phyloP scores from a whole-genome alignment of 1,140 invertebrate genomes.

The Agraylea sexmaculata region DNA sequence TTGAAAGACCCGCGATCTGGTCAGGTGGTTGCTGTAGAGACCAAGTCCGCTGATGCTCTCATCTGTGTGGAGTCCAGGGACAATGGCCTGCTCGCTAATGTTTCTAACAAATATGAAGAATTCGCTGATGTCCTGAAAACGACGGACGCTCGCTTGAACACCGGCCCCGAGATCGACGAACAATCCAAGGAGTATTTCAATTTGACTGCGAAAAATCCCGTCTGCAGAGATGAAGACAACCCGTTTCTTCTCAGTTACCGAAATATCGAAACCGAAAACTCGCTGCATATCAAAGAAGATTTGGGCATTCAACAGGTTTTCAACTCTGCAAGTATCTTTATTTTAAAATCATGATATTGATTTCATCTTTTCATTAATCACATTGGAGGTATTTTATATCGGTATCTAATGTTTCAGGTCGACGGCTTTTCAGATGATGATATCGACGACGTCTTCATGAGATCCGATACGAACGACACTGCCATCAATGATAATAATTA shows the following conservation, averaged over 20 bases:
- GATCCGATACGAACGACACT: slow-evolving; percentile 2
- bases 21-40: too few relatives aligned
- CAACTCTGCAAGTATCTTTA: slow-evolving; percentile 2
- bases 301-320: slow-evolving; percentile 6
- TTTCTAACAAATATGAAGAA: too few relatives aligned
- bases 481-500: slow-evolving; percentile 3
- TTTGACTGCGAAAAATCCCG: background rate
- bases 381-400: background rate
- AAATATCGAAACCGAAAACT: background rate
- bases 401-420: background rate
- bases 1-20: too few relatives aligned
- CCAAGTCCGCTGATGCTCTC: too few relatives aligned
- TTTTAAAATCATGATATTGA: too few relatives aligned
- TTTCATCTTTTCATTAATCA: slow-evolving; percentile 6
- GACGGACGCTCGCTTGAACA: background rate
- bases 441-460: background rate
- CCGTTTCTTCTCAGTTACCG: background rate
- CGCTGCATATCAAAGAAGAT: background rate
- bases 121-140: too few relatives aligned
- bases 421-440: background rate
- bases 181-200: background rate
- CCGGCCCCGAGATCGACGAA: background rate
- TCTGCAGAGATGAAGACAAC: background rate
- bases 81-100: too few relatives aligned
- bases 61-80: too few relatives aligned